Percentiles rank a stretch among this genome's conserved stretches.
phyloP scores from a whole-genome alignment of 2,797 vertebrate species.

The Alcedo atthis region DNA sequence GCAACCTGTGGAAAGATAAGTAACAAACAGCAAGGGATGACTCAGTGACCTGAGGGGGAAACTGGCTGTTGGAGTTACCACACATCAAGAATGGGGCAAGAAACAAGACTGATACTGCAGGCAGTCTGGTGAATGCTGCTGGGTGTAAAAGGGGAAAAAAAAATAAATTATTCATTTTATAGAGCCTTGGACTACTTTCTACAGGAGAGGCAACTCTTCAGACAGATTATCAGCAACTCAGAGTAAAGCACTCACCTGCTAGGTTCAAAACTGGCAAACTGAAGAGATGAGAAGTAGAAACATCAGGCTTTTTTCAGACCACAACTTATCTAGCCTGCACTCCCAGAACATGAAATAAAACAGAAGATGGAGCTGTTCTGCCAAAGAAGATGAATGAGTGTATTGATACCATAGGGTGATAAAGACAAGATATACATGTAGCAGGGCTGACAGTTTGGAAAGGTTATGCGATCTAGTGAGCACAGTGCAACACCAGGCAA shows the following conservation, averaged over 20 bases:
- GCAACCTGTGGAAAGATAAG: background rate
- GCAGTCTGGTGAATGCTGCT: background rate
- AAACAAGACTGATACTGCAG: background rate
- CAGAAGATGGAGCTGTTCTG: conserved; percentile 75
- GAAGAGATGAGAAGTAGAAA: background rate
- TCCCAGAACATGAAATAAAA: conserved; percentile 56
- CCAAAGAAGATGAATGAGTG: conserved; percentile 57
- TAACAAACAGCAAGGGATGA: conserved; percentile 21
- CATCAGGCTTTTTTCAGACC: background rate
- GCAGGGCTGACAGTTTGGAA: background rate
- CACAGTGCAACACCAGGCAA: background rate
- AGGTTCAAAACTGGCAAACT: background rate
- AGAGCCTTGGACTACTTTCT: background rate
- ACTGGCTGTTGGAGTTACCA: background rate
- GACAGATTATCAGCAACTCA: background rate
- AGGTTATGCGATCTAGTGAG: background rate
- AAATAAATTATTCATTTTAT: background rate
- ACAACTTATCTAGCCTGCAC: background rate
- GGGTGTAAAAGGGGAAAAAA: background rate
- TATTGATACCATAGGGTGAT: conserved; percentile 42
- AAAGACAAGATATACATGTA: background rate
- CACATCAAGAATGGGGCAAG: background rate
- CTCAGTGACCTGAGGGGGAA: conserved; percentile 15
- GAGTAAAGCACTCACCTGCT: accelerated
- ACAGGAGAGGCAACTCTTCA: background rate